phyloP scores from a whole-genome alignment of 2,888 invertebrate genomes.

The Platycheirus rosarum region DNA sequence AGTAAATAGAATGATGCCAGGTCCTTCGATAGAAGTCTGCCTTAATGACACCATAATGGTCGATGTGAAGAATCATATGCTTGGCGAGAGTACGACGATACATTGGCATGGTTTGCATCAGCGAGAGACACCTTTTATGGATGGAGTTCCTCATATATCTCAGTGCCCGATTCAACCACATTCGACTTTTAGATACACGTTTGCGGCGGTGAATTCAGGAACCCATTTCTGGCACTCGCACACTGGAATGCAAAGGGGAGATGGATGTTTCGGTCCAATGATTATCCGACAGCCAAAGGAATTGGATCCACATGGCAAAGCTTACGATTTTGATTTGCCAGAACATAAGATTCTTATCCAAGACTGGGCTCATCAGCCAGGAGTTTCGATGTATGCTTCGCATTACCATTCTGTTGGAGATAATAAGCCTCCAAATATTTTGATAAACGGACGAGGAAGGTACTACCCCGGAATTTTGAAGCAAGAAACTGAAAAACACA shows the following conservation, averaged over 20 bases:
- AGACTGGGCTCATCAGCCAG: conserved; percentile 91
- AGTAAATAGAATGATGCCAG: conserved; percentile 93
- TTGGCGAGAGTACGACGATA: conserved; percentile 91
- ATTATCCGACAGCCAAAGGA: conserved; percentile 88
- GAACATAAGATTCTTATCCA: conserved; percentile 90
- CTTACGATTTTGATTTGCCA: conserved; percentile 90
- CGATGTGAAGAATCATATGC: conserved; percentile 90
- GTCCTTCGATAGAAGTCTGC: conserved; percentile 94
- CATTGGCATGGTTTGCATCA: conserved; percentile 97
- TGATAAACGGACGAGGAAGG: conserved; percentile 92
- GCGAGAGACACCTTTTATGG: conserved; percentile 91
- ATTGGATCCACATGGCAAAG: conserved; percentile 85
- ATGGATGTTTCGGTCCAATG: conserved; percentile 91
- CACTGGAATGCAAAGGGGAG: conserved; percentile 92
- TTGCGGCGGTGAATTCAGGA: conserved; percentile 88
- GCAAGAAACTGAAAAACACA: not conserved
- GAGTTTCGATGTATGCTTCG: conserved; percentile 89
- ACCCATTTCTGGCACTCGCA: conserved; percentile 95
- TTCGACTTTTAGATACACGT: conserved; percentile 89
- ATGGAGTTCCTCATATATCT: conserved; percentile 92
- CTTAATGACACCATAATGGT: conserved; percentile 92
- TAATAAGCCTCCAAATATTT: conserved; percentile 91
- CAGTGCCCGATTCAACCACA: conserved; percentile 92
- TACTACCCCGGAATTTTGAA: conserved; percentile 79
- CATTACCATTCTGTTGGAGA: conserved; percentile 92